A percentile compares a stretch with the other conserved stretches of the same genome.
These are phyloP conservation scores for Temnopleurus reevesii DNA, from an alignment of 53 echinoderm and acorn worm genomes.

Conservation along the genomic window DNA sequence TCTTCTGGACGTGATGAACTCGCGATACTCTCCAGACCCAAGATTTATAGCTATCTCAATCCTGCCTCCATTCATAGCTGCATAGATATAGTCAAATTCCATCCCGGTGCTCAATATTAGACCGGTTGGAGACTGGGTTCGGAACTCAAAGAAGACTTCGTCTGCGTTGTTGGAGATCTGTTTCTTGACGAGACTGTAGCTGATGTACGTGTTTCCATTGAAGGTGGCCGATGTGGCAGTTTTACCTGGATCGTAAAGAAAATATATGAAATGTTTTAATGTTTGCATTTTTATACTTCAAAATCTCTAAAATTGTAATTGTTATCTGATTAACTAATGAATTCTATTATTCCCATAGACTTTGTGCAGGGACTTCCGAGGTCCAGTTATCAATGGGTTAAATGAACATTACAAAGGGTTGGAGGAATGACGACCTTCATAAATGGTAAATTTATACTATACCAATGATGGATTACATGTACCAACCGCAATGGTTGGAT, in stretches of 20 bases:
- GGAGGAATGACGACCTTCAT: too few relatives aligned
- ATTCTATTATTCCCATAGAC: too few relatives aligned
- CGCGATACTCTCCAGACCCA: constrained; percentile 83
- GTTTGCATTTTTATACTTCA: too few relatives aligned
- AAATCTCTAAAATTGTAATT: too few relatives aligned
- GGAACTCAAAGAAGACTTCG: constrained; percentile 84
- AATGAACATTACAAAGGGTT: too few relatives aligned
- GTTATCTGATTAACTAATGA: too few relatives aligned
- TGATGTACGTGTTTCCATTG: constrained; percentile 83
- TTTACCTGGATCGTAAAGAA: constrained; percentile 35
- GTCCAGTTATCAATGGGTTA: too few relatives aligned
- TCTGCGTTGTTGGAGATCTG: constrained; percentile 64
- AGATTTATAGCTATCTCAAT: constrained; percentile 79
- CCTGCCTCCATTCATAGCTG: constrained; percentile 70
- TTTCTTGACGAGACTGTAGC: constrained; percentile 70
- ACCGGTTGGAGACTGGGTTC: constrained; percentile 69
- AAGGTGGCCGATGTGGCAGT: constrained; percentile 80
- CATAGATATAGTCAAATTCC: constrained; percentile 82
- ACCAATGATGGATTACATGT: too few relatives aligned
- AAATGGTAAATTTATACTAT: too few relatives aligned
- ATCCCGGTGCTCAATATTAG: constrained; percentile 71
- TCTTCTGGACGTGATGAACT: constrained; percentile 58
- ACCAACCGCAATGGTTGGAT: too few relatives aligned
- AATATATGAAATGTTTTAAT: neutral
- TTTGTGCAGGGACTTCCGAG: too few relatives aligned